Percentiles rank a stretch among this genome's conserved stretches.
Evolutionary conservation across 2,888 invertebrate genomes (phyloP).

Genomic region (Alentia gelatinosa): DNA sequence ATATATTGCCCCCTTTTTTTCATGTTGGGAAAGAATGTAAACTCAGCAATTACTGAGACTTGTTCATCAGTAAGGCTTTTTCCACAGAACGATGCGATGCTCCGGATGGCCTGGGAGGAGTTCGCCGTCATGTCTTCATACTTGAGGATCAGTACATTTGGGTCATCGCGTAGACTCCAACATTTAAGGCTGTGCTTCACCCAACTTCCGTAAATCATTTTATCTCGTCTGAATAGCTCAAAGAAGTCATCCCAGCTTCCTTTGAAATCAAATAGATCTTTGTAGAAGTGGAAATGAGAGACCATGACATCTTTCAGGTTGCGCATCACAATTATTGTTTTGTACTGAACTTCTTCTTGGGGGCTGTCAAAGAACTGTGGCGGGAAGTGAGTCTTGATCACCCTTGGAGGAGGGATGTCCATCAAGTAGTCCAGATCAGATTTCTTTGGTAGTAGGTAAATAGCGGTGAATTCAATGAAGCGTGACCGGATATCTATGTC

Average conservation of each 20-base stretch:
- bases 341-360: not conserved
- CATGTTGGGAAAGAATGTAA: not conserved
- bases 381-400: conserved; percentile 3
- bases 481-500: too few relatives aligned
- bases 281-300: conserved; percentile 18
- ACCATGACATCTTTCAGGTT: conserved; percentile 43
- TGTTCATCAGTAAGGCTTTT: not conserved
- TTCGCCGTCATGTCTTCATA: conserved; percentile 23
- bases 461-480: too few relatives aligned
- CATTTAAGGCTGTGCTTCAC: not conserved
- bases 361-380: not conserved
- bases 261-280: conserved; percentile 2
- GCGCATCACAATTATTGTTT: conserved; percentile 27
- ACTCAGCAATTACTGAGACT: not conserved
- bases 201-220: conserved; percentile 21
- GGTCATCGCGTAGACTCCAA: conserved; percentile 17
- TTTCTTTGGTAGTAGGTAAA: too few relatives aligned
- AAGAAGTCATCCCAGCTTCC: conserved; percentile 35
- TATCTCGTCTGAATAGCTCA: not conserved
- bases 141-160: conserved; percentile 8
- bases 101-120: not conserved
- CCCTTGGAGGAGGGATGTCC: not conserved
- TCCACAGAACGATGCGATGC: not conserved
- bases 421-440: too few relatives aligned
- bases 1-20: not conserved